These are phyloP conservation scores for Cosmorhoe ocellata DNA, from an alignment of 2,888 invertebrate genomes.

Conservation along the genomic window DNA sequence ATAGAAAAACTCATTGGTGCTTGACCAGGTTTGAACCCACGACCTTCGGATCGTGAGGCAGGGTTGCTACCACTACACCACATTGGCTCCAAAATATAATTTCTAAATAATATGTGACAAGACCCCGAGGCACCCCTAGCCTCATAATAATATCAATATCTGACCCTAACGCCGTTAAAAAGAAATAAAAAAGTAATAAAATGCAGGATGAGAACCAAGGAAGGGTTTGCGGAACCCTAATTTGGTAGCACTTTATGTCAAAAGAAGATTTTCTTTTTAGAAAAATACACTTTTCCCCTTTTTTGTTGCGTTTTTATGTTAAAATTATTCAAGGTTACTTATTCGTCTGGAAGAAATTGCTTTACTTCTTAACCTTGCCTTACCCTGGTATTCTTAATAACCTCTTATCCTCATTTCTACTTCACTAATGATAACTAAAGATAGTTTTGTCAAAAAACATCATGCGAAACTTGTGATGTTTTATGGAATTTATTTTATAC, in stretches of 20 bases:
- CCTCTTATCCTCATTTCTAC: no score
- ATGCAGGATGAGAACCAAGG: conserved; percentile 69
- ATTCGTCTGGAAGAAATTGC: conserved; percentile 3
- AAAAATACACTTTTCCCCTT: conserved; percentile 20
- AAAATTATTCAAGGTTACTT: conserved; percentile 6
- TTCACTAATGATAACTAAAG: no score
- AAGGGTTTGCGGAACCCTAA: conserved; percentile 62
- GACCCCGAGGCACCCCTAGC: conserved; percentile 48
- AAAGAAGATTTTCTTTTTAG: conserved; percentile 23
- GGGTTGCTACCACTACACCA: no score
- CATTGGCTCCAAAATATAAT: no score
- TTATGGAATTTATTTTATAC: no score
- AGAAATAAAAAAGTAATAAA: conserved; percentile 82
- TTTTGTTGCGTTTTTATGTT: conserved; percentile 21
- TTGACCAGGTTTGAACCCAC: no score
- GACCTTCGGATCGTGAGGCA: no score
- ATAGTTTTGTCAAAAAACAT: no score
- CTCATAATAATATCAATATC: conserved; percentile 46
- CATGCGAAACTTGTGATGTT: no score
- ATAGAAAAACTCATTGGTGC: no score
- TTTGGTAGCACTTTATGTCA: conserved; percentile 32
- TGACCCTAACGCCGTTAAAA: conserved; percentile 69
- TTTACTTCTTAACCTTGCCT: not conserved
- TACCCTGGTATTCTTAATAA: not conserved
- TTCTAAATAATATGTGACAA: no score